Percentiles rank a stretch among this genome's conserved stretches.
These are phyloP conservation scores for Numenius phaeopus DNA, from an alignment of 2,797 vertebrate species.

Conservation along the genomic window DNA sequence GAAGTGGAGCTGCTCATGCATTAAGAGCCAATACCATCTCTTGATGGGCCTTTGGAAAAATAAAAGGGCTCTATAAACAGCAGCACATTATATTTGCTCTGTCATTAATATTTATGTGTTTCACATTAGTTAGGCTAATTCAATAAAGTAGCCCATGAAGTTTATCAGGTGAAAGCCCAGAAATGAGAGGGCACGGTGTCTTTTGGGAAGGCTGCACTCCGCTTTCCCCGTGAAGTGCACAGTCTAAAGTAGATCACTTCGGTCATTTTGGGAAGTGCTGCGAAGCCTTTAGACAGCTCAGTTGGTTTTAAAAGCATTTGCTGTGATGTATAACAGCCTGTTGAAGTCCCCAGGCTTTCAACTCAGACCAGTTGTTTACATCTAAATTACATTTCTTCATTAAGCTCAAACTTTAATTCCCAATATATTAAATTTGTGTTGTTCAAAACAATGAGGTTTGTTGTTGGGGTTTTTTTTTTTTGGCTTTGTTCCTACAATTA, in stretches of 20 bases:
- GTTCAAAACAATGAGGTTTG: slow-evolving; percentile 21
- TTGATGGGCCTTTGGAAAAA: not conserved
- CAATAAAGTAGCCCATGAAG: not conserved
- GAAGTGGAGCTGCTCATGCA: not conserved
- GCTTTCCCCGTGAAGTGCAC: not conserved
- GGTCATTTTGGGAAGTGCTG: not conserved
- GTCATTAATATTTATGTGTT: not conserved
- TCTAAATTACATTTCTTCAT: slow-evolving; percentile 67
- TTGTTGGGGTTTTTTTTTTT: not conserved
- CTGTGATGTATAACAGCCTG: not conserved
- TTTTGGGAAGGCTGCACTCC: not conserved
- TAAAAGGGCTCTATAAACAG: not conserved
- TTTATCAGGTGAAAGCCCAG: fast-evolving
- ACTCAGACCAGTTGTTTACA: slow-evolving; percentile 48
- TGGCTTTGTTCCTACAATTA: slow-evolving; percentile 68
- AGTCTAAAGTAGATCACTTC: not conserved
- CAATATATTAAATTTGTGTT: slow-evolving; percentile 57
- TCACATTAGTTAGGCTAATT: not conserved
- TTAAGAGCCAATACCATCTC: not conserved
- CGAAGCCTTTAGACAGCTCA: not conserved
- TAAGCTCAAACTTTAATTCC: slow-evolving; percentile 66
- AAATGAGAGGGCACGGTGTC: fast-evolving
- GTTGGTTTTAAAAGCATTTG: not conserved
- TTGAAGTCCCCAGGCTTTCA: slow-evolving; percentile 27
- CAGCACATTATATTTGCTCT: not conserved